A percentile compares a stretch with the other conserved stretches of the same genome.
phyloP scores from a whole-genome alignment of 2,797 vertebrate genomes.

The Ambastaia sidthimunki region DNA sequence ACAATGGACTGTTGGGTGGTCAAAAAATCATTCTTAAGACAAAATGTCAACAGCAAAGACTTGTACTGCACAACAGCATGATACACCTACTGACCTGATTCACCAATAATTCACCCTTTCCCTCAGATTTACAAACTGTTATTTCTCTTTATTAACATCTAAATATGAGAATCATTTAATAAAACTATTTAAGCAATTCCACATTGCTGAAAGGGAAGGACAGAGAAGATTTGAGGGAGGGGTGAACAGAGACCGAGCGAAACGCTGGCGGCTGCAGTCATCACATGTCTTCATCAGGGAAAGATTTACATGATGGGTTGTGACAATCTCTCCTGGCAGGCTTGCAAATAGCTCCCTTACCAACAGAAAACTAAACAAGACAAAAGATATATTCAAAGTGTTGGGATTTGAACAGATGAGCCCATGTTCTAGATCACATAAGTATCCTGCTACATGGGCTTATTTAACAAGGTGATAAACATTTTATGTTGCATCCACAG shows the following conservation, averaged over 20 bases:
- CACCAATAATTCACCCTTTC: constrained; percentile 4
- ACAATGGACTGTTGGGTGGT: not conserved
- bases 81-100: constrained; percentile 34
- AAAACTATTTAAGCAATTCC: constrained; percentile 41
- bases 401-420: constrained; percentile 52
- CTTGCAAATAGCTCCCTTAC: constrained; percentile 68
- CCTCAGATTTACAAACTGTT: not conserved
- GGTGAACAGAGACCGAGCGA: constrained; percentile 51
- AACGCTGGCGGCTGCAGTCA: constrained; percentile 72
- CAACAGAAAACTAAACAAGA: constrained; percentile 57
- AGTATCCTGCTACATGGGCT: not conserved
- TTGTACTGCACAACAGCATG: constrained; percentile 30
- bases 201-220: constrained; percentile 10
- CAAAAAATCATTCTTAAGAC: constrained; percentile 50
- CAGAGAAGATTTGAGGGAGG: constrained; percentile 9
- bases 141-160: constrained; percentile 36
- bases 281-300: constrained; percentile 75
- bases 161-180: constrained; percentile 16
- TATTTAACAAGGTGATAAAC: not conserved
- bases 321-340: constrained; percentile 78
- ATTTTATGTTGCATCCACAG: not conserved
- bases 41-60: constrained; percentile 51
- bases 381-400: constrained; percentile 39
- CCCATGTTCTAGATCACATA: constrained; percentile 48
- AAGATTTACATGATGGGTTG: constrained; percentile 73